Percentiles rank a stretch among this genome's conserved stretches.
These are phyloP conservation scores for Aldrovandia affinis DNA, from an alignment of 2,797 vertebrate genomes.

Conservation along the genomic window DNA sequence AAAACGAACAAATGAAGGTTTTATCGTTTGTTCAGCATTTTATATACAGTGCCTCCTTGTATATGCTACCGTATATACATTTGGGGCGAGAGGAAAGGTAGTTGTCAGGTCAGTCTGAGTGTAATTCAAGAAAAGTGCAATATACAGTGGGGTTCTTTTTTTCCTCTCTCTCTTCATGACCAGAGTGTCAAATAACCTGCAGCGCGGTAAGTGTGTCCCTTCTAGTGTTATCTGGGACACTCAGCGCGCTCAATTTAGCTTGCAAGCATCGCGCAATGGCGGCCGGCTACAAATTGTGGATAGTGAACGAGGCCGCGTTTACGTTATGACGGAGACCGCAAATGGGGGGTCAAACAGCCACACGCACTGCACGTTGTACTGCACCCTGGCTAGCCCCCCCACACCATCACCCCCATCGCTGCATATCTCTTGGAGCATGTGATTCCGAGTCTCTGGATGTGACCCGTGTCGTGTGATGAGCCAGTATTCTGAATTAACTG, in stretches of 20 bases:
- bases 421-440: neutral
- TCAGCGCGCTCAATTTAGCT: neutral
- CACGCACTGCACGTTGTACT: neutral
- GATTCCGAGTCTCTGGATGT: neutral
- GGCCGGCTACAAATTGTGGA: neutral
- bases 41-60: neutral
- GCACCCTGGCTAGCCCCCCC: too few relatives aligned
- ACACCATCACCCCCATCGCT: too few relatives aligned
- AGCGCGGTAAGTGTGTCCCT: neutral
- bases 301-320: neutral
- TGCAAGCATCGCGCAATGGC: neutral
- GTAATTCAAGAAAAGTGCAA: neutral
- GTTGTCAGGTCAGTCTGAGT: neutral
- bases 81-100: neutral
- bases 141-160: neutral
- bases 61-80: neutral
- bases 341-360: neutral
- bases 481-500: slow-evolving; percentile 6
- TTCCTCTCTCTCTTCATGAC: too few relatives aligned
- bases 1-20: neutral
- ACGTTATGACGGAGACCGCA: neutral
- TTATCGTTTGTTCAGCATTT: neutral
- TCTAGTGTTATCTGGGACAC: slow-evolving; percentile 1
- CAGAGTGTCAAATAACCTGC: neutral
- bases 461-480: neutral